Evolutionary conservation across 1,140 invertebrate species (phyloP), one percentile per base, ranked within the genome.

Genomic region (Pseudomyrmex pallidus): DNA sequence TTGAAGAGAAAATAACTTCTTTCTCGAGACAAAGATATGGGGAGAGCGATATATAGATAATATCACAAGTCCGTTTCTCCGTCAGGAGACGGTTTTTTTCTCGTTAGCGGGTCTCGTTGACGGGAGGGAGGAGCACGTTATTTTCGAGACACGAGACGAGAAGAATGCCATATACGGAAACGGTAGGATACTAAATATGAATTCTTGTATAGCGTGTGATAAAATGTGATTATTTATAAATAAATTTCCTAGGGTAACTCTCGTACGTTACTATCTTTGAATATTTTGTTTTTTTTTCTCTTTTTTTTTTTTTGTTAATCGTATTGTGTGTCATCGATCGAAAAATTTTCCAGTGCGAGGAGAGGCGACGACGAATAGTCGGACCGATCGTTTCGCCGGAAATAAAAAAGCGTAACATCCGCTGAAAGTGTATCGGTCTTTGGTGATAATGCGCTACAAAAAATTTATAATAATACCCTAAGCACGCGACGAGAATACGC

Each of bases 161-260:
- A 66, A 48, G 57, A 83, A 74, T 66, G 85, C 72, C 82, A 80
- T 85, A 35, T 35, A 85, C 44, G 52, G 72, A 85, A 74, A 67
- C 57, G 77, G 44, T 66, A 62, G 74, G 35, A 82, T 74, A 76
- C 35, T 78, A 85, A 82, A 46, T 82, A 89, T 70, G 83, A 82
- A 59, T 78, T 70, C 87, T 90, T 90, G 87, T 89, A 91, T 74
- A 90, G 87, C 70, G 73, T 85, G 84, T 67, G 68, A 86, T 74
- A 89, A 91, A 83, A 89, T 90, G 87, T 92, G 85, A 91, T 92
- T 91, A 92, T 91, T 91, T 91, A 91, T 91, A 87, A 80, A 90
- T 87, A 89, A 84, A 90, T 88, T 90, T 85, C 83, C 63, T 89
- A 86, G 85, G 82, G 82, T 85, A 90, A 86, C 74, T 86, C 87